phyloP scores from a whole-genome alignment of 2,888 invertebrate species.

The Apocheima hispidaria region DNA sequence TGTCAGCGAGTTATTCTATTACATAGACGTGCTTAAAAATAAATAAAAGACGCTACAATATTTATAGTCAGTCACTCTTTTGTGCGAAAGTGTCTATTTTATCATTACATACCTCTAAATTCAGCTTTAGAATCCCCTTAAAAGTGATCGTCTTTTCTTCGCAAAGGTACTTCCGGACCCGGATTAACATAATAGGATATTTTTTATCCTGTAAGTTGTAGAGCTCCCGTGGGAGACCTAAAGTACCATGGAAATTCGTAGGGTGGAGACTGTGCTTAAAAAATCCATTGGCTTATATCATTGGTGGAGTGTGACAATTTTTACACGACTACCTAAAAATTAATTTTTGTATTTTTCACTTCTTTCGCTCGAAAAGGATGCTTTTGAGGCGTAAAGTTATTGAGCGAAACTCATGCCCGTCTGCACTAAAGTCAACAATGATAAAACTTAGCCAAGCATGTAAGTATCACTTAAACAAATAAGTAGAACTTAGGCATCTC shows the following conservation, averaged over 20 bases:
- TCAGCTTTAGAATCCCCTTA: conserved; percentile 54
- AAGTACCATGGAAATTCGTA: conserved; percentile 56
- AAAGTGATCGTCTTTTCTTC: conserved; percentile 58
- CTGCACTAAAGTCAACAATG: too few relatives aligned
- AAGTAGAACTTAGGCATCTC: too few relatives aligned
- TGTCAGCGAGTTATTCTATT: too few relatives aligned
- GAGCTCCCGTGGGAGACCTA: conserved; percentile 62
- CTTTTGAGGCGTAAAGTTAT: too few relatives aligned
- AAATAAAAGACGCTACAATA: conserved; percentile 2
- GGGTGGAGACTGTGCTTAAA: conserved; percentile 54
- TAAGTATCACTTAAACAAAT: too few relatives aligned
- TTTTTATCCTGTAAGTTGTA: conserved; percentile 65
- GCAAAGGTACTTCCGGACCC: conserved; percentile 56
- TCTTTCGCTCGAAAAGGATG: too few relatives aligned
- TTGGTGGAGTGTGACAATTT: conserved; percentile 39
- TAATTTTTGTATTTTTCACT: background rate
- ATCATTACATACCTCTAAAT: conserved; percentile 51
- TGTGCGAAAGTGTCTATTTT: conserved; percentile 43
- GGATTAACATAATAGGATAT: conserved; percentile 68
- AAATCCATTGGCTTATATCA: conserved; percentile 55
- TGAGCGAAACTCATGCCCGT: too few relatives aligned
- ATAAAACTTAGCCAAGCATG: too few relatives aligned
- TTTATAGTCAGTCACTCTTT: conserved; percentile 11
- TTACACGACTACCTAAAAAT: background rate
- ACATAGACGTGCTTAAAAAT: background rate